These are phyloP conservation scores for Trinorchestia longiramus DNA, from an alignment of 1,140 invertebrate genomes.

Conservation along the genomic window DNA sequence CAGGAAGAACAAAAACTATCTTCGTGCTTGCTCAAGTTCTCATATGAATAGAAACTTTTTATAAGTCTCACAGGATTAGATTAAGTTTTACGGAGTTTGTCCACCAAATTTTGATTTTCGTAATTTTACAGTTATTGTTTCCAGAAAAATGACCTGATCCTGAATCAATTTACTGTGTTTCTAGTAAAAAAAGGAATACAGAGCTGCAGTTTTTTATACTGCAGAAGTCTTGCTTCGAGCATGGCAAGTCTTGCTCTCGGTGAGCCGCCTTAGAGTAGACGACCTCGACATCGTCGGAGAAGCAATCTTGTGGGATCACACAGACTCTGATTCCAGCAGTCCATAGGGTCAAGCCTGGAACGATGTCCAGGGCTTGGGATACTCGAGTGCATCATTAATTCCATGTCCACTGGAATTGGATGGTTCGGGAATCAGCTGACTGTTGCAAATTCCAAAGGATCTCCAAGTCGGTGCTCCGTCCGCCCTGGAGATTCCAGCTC, in stretches of 20 bases:
- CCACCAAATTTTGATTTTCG: no score
- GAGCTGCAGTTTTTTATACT: not conserved
- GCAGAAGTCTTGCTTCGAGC: not conserved
- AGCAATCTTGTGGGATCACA: conserved; percentile 52
- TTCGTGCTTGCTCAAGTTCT: no score
- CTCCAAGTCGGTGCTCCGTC: conserved; percentile 41
- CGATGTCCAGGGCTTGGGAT: conserved; percentile 50
- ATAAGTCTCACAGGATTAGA: no score
- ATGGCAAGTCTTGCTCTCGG: not conserved
- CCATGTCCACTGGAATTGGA: conserved; percentile 54
- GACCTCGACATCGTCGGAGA: conserved; percentile 42
- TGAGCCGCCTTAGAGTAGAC: not conserved
- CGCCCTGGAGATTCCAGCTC: conserved; percentile 24
- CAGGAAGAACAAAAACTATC: no score
- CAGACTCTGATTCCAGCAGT: conserved; percentile 41
- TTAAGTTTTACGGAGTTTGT: no score
- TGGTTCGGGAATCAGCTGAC: conserved; percentile 54
- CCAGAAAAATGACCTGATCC: no score
- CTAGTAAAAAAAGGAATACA: not conserved
- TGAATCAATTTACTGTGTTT: not conserved
- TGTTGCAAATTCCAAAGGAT: conserved; percentile 55
- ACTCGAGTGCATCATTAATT: conserved; percentile 55
- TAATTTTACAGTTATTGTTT: no score
- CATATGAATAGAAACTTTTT: no score
- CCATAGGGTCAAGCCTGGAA: conserved; percentile 54